Evolutionary conservation across 35 echinoderm and acorn worm genomes (phyloP), one percentile per base, ranked within the genome.

Genomic region (Acanthaster planci): DNA sequence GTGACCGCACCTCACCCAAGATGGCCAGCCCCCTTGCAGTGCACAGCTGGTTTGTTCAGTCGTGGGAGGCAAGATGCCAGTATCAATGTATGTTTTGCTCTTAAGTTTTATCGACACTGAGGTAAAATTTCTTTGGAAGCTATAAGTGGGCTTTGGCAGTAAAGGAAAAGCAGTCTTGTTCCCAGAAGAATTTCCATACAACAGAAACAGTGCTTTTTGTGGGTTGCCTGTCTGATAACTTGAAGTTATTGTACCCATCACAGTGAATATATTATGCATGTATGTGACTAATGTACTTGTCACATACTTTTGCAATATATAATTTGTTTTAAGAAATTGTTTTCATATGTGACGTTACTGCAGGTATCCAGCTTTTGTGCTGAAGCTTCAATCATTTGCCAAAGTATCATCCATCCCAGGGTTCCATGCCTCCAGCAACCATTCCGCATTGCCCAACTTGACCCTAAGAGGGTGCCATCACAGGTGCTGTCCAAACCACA

Each of bases 1-100:
- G 55, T 90, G 14, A 82, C 90, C 10, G 92, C 90, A 31, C 84
- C 87, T 78, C 89, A 89, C 80, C 83, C 92, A 30, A 80, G 85
- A 52, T 90, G 88, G 77, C 57, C 92, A 39, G 84, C 88, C n/a
- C 87, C 88, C 23, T 22, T 87, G 14, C 75, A 90, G 19, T 82
- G 68, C 52, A 78, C 83, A 51, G 67, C 86, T 21, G 55, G 35
- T 12, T 78, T 94, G 53, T 94, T 94, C 84, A 86, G 78, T 81
- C 72, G 82, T 51, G 92, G 92, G 38, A 86, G 84, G 77, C 72
- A 90, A 40, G 92, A 94, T 51, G 53, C 19, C 14, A 85, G 81
- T 75, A 38, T 80, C 8, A 34, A 84, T 35, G 91, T 93, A 67
- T 29, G 84, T 79, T 38, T 79, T 42, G 7, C 37, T 38, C n/a